Conservation (phyloP, 2,113 vertebrate species). For the Thunnus thynnus region DNA sequence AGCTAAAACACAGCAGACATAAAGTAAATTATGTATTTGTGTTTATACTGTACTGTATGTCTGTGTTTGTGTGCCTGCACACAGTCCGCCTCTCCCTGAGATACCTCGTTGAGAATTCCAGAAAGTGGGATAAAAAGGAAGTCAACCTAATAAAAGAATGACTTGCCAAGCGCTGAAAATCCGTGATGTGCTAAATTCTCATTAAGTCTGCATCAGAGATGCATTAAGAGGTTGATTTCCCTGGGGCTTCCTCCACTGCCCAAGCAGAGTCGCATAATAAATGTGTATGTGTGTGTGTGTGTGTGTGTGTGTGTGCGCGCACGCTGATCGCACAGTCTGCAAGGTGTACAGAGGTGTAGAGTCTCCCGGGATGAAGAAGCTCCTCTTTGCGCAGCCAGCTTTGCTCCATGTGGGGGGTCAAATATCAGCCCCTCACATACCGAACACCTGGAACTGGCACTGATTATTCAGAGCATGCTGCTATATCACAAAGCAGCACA, state of each 20-base stretch:
- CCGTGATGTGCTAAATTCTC: constrained; percentile 84
- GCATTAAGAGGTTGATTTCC: constrained; percentile 87
- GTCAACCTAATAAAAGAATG: constrained; percentile 78
- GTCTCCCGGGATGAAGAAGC: constrained; percentile 60
- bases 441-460: constrained; percentile 64
- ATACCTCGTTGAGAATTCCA: constrained; percentile 60
- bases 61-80: constrained; percentile 13
- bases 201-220: constrained; percentile 86
- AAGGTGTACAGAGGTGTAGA: constrained; percentile 49
- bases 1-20: constrained; percentile 26
- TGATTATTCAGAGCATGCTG: constrained; percentile 43
- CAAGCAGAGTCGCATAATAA: constrained; percentile 79
- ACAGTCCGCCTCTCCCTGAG: neutral
- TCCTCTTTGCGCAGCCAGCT: constrained; percentile 52
- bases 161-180: constrained; percentile 74
- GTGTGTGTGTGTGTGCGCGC: constrained; percentile 39
- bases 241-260: constrained; percentile 62
- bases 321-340: constrained; percentile 51
- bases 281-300: constrained; percentile 61
- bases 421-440: constrained; percentile 37
- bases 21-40: neutral
- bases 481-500: constrained; percentile 26
- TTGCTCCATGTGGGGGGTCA: constrained; percentile 62
- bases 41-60: neutral
- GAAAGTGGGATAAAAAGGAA: constrained; percentile 70